Evolutionary conservation across 2,797 vertebrate species (phyloP), one percentile per base, ranked within the genome.

Genomic region (Ctenopoma kingsleyae): DNA sequence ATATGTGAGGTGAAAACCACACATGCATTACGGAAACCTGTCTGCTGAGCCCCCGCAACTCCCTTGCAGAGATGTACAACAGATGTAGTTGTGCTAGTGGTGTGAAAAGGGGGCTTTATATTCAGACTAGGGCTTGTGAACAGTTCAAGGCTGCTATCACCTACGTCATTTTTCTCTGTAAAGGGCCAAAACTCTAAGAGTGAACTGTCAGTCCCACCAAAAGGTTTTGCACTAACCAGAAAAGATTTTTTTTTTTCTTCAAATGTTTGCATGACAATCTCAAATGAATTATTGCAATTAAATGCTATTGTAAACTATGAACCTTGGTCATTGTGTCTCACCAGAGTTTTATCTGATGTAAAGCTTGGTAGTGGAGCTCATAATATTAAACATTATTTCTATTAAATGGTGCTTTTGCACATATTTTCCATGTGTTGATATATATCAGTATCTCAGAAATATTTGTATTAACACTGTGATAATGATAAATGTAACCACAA

Each of bases 1-100:
- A 48, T 65, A 17, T 32, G 9, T 32, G 36, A 76, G 52, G 23
- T 54, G 19, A 73, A 89, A 85, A 80, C 81, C 74, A 81, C 81
- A 81, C 9, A 49, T 11, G 41, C 36, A 49, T 60, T 59, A 76
- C 1, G 11, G 78, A 86, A 82, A 85, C 61, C 2, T 51, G 2
- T 8, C 1, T 32, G 32, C 60, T 43, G 19, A 76, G 68, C 38
- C 62, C 60, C 53, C 57, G 1, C 44, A 3, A 6, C 8, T 3
- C 25, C 36, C 67, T 58, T 20, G 50, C 41, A 38, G 35, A 27
- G 25, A 27, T 27, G 25, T 27, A 19, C 35, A 70, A 19, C 59
- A 58, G 2, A 57, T 32, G 17, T 4, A 36, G 46, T 4, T 63
- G 73, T 56, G 74, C 68, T 62, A 0, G 0, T 44, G 17, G 49